These are phyloP conservation scores for Siphamia tubifer DNA, from an alignment of 2,113 vertebrate species.

Conservation along the genomic window DNA sequence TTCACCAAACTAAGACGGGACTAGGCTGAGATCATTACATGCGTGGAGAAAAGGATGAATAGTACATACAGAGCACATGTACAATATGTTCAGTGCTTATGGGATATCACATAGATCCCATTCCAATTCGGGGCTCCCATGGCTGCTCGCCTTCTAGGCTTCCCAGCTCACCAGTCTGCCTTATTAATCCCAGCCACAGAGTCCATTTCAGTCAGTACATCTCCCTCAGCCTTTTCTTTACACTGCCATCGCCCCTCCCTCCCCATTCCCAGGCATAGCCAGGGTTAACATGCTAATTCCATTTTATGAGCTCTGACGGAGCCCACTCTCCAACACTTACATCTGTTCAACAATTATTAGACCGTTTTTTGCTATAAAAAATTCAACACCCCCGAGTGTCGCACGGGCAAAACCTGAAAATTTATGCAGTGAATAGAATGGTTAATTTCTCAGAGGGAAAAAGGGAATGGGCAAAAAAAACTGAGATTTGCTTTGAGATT, in stretches of 20 bases:
- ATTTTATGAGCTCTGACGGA: conserved; percentile 92
- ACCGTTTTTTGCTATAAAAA: conserved; percentile 98
- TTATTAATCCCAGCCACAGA: conserved; percentile 41
- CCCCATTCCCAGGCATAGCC: conserved; percentile 49
- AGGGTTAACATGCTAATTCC: conserved; percentile 95
- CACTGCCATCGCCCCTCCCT: neutral
- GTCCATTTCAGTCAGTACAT: conserved; percentile 31
- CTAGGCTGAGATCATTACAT: conserved; percentile 15
- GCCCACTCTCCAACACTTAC: conserved; percentile 94
- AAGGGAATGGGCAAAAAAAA: conserved; percentile 84
- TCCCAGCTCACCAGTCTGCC: neutral
- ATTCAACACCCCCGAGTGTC: conserved; percentile 96
- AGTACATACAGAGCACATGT: conserved; percentile 20
- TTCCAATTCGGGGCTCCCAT: conserved; percentile 17
- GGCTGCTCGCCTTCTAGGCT: neutral
- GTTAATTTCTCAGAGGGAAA: conserved; percentile 95
- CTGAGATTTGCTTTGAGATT: conserved; percentile 90
- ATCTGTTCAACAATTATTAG: conserved; percentile 99
- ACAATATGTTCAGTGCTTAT: conserved; percentile 11
- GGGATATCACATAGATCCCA: conserved; percentile 16
- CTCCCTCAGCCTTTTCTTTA: neutral
- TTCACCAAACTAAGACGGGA: neutral
- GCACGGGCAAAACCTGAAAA: conserved; percentile 95
- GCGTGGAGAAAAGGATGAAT: conserved; percentile 10
- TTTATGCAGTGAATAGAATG: conserved; percentile 97